Base-by-base conservation (phyloP, 2,797 vertebrate genomes). In the Trematomus bernacchii region DNA sequence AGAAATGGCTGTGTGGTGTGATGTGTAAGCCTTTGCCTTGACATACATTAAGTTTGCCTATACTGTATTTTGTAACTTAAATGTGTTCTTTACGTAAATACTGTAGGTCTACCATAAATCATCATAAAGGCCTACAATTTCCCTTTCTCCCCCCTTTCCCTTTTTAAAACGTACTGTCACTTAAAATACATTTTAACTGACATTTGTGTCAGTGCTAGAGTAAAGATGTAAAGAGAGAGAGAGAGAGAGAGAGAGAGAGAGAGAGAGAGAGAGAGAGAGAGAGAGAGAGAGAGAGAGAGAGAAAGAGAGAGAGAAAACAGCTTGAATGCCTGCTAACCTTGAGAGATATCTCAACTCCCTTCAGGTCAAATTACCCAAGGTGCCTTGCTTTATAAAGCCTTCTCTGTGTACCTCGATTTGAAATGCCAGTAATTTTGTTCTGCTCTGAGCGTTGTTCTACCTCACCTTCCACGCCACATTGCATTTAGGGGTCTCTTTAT, bases 381-480 rank as follows among this genome's bases (percentile, higher is more conserved):
- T 91, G 91, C 73, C 91, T 89, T 73, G 66, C 77, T 67, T 53
- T 58, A 65, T 73, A n/a, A 89, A 80, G 60, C 59, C 1, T 66
- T 79, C 83, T 86, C 72, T 33, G 37, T 43, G 27, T 76, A 79
- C 83, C 79, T 83, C 50, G 13, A 79, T 85, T 68, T 0, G 74
- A 91, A 87, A 88, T 77, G 83, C 57, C 19, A 52, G 83, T 90
- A 91, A 88, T 86, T 58, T 83, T 5, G 71, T 64, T 68, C 73
- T 3, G 87, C 92, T 91, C 85, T 59, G 62, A 91, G 92, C 90
- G 40, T 51, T 84, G 85, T 86, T 93, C 85, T 79, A 79, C 87
- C 90, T 92, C 91, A 94, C 93, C 93, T 94, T 93, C 52, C 66
- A 83, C 81, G 89, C 90, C 92, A 89, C 90, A 85, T 93, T 86